Evolutionary conservation across 2,113 vertebrate species (phyloP), one percentile per base, ranked within the genome.

Genomic region (Varanus salvator): DNA sequence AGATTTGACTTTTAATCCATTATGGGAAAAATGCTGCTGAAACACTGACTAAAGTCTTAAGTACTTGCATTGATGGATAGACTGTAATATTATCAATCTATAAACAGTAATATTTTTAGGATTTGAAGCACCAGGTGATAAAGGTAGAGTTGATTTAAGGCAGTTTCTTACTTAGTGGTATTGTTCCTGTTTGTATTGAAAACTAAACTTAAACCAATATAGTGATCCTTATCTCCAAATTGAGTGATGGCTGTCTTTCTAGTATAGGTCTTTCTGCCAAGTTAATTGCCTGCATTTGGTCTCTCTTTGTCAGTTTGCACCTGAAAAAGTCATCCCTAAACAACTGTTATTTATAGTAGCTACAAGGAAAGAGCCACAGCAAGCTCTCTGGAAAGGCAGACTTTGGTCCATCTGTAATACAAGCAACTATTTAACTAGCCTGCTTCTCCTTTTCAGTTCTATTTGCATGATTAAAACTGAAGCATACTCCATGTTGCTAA

Each of bases 211-310:
- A 84, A 84, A 50, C 38, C 23, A 50, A 57, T 85, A 71, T 50
- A 72, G 69, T 71, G 7, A 4, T 54, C 25, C 48, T 85, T 71
- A 85, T 72, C 27, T 66, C 66, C 66, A 14, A 71, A 85, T 52
- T 71, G 38, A 60, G 17, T 29, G 25, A 66, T 64, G 60, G 14
- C 44, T 77, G 38, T 50, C 57, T 60, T 78, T 78, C 57, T 12
- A 29, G 69, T 68, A 78, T 66, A 96, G 87, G 94, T 97, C 95
- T 96, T 96, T 95, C 95, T 96, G 57, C 94, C 95, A 92, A 92
- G 95, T 97, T 96, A 97, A 96, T 93, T 95, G 94, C 94, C 91
- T 96, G 93, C 92, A 90, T 94, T 93, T 91, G 95, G 88, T 95
- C 92, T 52, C 21, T n/a, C 66, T 81, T 8, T 80, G 21, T 54